These are phyloP conservation scores for Muscina levida DNA, from an alignment of 2,888 invertebrate species.

Conservation along the genomic window DNA sequence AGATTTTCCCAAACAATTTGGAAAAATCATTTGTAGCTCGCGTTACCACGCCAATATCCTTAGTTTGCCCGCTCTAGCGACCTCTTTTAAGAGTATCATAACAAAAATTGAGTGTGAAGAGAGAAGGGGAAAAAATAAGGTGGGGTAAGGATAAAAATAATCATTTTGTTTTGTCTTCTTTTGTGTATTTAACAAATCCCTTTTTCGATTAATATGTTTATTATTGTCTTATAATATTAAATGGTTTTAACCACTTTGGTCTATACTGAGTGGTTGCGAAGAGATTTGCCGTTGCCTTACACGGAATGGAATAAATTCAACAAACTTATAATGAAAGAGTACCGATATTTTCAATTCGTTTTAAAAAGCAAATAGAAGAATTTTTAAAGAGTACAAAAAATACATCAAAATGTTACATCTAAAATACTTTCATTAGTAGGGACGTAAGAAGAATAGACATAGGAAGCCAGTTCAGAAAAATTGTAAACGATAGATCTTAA, in stretches of 20 bases:
- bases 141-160: neutral
- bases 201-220: slow-evolving; percentile 42
- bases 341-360: no score
- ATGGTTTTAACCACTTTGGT: slow-evolving; percentile 32
- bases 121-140: neutral
- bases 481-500: no score
- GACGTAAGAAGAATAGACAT: no score
- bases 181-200: slow-evolving; percentile 19
- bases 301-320: no score
- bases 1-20: slow-evolving; percentile 15
- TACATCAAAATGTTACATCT: no score
- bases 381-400: no score
- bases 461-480: no score
- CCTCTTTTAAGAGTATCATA: neutral
- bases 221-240: slow-evolving; percentile 49
- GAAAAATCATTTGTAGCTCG: neutral
- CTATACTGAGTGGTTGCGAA: neutral
- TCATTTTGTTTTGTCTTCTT: neutral
- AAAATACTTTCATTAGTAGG: no score
- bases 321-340: no score
- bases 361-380: no score
- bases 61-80: neutral
- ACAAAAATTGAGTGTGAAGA: neutral
- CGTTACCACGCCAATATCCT: no score
- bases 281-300: no score